phyloP scores from a whole-genome alignment of 2,797 vertebrate genomes.

The Sebastes wilsoni region DNA sequence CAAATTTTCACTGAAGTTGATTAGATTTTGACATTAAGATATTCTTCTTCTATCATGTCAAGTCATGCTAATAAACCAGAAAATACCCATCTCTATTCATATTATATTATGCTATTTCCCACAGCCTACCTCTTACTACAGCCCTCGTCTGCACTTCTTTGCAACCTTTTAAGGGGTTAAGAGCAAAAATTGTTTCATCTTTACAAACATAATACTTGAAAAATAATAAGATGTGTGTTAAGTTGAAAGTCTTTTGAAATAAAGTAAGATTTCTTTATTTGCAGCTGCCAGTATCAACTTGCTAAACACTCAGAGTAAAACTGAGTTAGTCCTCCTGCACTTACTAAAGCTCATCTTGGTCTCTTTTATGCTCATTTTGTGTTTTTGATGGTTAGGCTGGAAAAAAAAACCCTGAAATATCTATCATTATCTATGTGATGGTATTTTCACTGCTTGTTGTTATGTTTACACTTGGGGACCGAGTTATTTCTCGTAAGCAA shows the following conservation, averaged over 20 bases:
- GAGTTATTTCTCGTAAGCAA: constrained; percentile 68
- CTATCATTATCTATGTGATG: not conserved
- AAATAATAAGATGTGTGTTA: not conserved
- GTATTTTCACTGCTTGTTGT: constrained; percentile 41
- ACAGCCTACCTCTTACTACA: not conserved
- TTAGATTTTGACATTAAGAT: not conserved
- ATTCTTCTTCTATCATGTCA: not conserved
- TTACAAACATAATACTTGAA: not conserved
- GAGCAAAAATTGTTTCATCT: not conserved
- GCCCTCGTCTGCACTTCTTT: not conserved
- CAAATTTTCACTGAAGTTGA: not conserved
- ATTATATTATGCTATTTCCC: not conserved
- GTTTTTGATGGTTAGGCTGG: constrained; percentile 24
- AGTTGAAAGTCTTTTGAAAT: not conserved
- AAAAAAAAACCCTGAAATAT: constrained; percentile 35
- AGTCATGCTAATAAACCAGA: not conserved
- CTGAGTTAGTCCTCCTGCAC: not conserved
- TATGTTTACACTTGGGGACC: constrained; percentile 65
- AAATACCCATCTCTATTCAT: not conserved
- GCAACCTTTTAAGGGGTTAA: not conserved
- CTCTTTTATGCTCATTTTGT: constrained; percentile 17
- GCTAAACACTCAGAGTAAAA: not conserved
- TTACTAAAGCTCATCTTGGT: constrained; percentile 17
- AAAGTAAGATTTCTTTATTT: not conserved
- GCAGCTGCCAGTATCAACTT: not conserved